Evolutionary conservation across 2,888 invertebrate genomes (phyloP).

Genomic region (Philhelius pedissequus): DNA sequence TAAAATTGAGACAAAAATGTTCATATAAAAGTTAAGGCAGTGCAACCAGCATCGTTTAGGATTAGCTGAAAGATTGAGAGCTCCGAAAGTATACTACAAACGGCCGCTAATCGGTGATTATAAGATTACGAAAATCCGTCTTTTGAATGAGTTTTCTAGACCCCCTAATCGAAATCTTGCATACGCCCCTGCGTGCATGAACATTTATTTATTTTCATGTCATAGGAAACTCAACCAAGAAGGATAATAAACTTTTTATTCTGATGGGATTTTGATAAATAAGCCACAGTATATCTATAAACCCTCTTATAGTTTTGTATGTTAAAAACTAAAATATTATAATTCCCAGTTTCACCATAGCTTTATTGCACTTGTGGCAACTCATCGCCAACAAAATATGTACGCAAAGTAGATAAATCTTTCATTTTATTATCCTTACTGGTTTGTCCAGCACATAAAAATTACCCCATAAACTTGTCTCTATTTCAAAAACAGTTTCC

Average conservation of each 20-base stretch:
- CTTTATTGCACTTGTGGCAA: slow-evolving; percentile 20
- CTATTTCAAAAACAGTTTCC: slow-evolving; percentile 4
- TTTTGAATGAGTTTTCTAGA: too few relatives aligned
- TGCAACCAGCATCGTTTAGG: too few relatives aligned
- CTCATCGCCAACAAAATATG: neutral
- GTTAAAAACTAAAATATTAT: slow-evolving; percentile 13
- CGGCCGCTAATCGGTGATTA: too few relatives aligned
- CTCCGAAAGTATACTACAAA: too few relatives aligned
- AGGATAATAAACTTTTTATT: neutral
- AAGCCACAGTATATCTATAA: neutral
- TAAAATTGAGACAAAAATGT: too few relatives aligned
- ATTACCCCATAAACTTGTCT: slow-evolving; percentile 4
- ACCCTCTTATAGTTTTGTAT: neutral
- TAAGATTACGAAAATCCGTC: too few relatives aligned
- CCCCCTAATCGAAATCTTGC: too few relatives aligned
- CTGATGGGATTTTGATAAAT: neutral
- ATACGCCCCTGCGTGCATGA: too few relatives aligned
- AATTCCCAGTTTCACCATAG: slow-evolving; percentile 2
- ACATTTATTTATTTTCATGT: neutral
- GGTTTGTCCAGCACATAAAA: slow-evolving; percentile 26
- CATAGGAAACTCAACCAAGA: neutral
- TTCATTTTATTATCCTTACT: slow-evolving; percentile 39
- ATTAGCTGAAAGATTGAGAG: too few relatives aligned
- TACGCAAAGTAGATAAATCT: slow-evolving; percentile 23
- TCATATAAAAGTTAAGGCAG: too few relatives aligned